Evolutionary conservation across 2,888 invertebrate genomes (phyloP).

Genomic region (Noctuana brunneofusca): DNA sequence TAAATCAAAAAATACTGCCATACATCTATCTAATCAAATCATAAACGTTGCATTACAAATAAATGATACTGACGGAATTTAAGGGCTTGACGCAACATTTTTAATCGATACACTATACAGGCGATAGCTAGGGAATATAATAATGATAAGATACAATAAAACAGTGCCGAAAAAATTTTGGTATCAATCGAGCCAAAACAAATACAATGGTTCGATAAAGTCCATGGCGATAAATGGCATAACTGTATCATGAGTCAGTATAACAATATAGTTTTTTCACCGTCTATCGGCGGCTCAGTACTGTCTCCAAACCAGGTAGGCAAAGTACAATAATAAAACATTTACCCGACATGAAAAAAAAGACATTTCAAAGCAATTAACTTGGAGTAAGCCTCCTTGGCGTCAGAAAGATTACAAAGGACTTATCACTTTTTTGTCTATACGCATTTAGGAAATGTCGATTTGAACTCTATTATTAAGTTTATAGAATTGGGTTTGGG

Average conservation of each 20-base stretch:
- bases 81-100: not conserved
- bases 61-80: not conserved
- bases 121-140: not conserved
- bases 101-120: not conserved
- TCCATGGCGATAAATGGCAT: conserved; percentile 23
- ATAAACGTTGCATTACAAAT: not conserved
- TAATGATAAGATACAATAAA: not conserved
- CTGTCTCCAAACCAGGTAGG: conserved; percentile 79
- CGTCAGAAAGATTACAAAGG: conserved; percentile 80
- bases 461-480: conserved; percentile 39
- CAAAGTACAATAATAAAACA: conserved; percentile 71
- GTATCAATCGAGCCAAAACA: conserved; percentile 15
- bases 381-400: conserved; percentile 72
- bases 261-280: conserved; percentile 29
- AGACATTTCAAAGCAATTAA: conserved; percentile 77
- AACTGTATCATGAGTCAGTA: conserved; percentile 30
- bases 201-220: conserved; percentile 20
- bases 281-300: conserved; percentile 52
- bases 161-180: not conserved
- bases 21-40: not conserved
- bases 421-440: conserved; percentile 74
- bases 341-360: conserved; percentile 62
- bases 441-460: conserved; percentile 39
- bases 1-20: not conserved
- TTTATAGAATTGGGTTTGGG: conserved; percentile 46